Base-by-base conservation (phyloP, 2,888 invertebrate species). In the Hirudinaria manillensis region DNA sequence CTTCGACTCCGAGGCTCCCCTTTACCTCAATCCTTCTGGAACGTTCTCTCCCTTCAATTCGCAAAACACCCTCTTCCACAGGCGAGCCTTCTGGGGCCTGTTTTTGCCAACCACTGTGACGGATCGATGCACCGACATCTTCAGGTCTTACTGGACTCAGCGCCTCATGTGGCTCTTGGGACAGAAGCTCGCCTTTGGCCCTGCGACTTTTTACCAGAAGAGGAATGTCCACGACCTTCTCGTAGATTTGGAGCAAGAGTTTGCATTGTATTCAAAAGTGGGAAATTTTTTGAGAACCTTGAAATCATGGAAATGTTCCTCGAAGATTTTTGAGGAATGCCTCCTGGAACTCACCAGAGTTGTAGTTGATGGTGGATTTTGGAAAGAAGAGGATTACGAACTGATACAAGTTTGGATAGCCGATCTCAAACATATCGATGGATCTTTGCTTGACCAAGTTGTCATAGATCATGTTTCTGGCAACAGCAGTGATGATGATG, bases 121-220 rank as follows among this genome's bases (percentile, higher is more conserved):
- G 13, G 80, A 81, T 56, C 72, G 81, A 61, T 79, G 77, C 13
- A 78, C 78, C 67, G 82, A 83, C 78, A 83, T 82, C 36, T 82
- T 79, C 78, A 74, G 82, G 55, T 77, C 81, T 2, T 82, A 81
- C 75, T 82, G 80, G 80, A 80, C 80, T 1, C 81, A 82, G 74
- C 73, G 79, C 51, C 77, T 82, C 6, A 38, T 82, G 56, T 80
- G 80, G 79, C 76, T 81, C 32, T 76, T 80, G 0, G 81, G 80
- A 0, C 79, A 78, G 1, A 74, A 76, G 34, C 45, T 82, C 21
- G 81, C 78, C 10, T 82, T 81, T 76, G 79, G 76, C 38, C 77
- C 80, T 19, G 80, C 81, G 1, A 80, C 77, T 68, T 77, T 76
- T 21, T 74, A 76, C 21, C 82, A 82, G 71, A 56, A 76, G n/a